These are phyloP conservation scores for Cryptophagus acutangulus DNA, from an alignment of 2,888 invertebrate genomes.

Conservation along the genomic window DNA sequence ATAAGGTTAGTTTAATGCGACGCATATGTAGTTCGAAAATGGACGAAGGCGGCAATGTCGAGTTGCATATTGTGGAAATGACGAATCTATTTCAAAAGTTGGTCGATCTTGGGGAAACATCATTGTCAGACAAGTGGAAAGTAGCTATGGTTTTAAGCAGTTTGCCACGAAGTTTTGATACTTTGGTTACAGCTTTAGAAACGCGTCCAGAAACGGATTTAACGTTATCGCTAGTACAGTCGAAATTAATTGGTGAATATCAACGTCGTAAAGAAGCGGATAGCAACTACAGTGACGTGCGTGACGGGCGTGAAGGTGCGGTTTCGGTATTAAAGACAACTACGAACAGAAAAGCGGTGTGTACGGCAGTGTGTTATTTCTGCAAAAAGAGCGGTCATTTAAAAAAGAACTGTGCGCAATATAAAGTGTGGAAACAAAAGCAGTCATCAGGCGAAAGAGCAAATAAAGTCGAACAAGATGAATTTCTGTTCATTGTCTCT, in stretches of 20 bases:
- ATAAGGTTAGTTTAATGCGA: background rate
- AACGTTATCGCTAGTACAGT: slow-evolving; percentile 5
- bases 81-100: background rate
- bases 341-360: background rate
- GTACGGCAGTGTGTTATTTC: background rate
- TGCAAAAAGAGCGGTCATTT: background rate
- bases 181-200: slow-evolving; percentile 7
- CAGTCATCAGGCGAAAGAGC: background rate
- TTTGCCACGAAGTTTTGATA: slow-evolving; percentile 8
- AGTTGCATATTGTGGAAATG: slow-evolving; percentile 3
- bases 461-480: background rate
- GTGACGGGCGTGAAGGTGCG: background rate
- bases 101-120: slow-evolving; percentile 7
- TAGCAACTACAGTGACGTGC: background rate
- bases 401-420: background rate
- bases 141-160: slow-evolving; percentile 5
- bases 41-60: slow-evolving; percentile 3
- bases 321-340: background rate
- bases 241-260: background rate
- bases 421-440: background rate
- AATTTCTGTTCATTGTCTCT: too few relatives aligned
- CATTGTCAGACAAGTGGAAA: slow-evolving; percentile 4
- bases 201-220: slow-evolving; percentile 5
- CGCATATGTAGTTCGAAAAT: slow-evolving; percentile 5
- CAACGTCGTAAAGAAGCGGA: background rate